A percentile compares a stretch with the other conserved stretches of the same genome.
phyloP scores from a whole-genome alignment of 2,113 vertebrate genomes.

The Psilopsiagon aymara region DNA sequence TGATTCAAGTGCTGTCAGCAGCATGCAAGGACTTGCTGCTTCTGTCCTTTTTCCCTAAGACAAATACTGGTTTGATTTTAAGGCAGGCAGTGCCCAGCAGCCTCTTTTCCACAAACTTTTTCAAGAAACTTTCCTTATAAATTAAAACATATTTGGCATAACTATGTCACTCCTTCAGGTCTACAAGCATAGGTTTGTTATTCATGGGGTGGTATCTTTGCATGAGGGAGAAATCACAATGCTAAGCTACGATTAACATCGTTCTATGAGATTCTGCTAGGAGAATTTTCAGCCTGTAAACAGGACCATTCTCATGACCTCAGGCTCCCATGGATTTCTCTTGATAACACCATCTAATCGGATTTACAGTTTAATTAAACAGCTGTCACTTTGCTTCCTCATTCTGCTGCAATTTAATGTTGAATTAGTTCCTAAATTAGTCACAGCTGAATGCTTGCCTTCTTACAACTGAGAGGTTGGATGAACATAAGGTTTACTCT shows the following conservation, averaged over 20 bases:
- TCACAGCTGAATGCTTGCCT: conserved; percentile 20
- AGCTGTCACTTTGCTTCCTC: conserved; percentile 70
- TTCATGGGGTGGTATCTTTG: background rate
- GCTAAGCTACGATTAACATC: background rate
- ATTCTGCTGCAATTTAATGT: conserved; percentile 46
- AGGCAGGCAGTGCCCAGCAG: background rate
- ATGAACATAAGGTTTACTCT: conserved; percentile 30
- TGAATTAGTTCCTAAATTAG: conserved; percentile 66
- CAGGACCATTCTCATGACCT: conserved; percentile 52
- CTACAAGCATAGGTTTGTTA: background rate
- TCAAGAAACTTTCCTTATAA: background rate
- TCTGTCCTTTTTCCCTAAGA: background rate
- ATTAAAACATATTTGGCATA: background rate
- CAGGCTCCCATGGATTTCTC: conserved; percentile 49
- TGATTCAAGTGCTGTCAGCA: background rate
- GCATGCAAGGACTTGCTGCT: background rate
- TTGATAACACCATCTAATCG: conserved; percentile 57
- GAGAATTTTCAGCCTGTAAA: background rate
- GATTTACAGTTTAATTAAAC: conserved; percentile 69
- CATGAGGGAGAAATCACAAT: background rate
- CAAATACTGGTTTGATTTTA: background rate
- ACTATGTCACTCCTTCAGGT: background rate
- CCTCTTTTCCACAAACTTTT: background rate
- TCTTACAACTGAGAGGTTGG: background rate
- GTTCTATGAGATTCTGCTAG: background rate